Evolutionary conservation across 1,140 invertebrate species (phyloP).

Genomic region (Coptotermes formosanus): DNA sequence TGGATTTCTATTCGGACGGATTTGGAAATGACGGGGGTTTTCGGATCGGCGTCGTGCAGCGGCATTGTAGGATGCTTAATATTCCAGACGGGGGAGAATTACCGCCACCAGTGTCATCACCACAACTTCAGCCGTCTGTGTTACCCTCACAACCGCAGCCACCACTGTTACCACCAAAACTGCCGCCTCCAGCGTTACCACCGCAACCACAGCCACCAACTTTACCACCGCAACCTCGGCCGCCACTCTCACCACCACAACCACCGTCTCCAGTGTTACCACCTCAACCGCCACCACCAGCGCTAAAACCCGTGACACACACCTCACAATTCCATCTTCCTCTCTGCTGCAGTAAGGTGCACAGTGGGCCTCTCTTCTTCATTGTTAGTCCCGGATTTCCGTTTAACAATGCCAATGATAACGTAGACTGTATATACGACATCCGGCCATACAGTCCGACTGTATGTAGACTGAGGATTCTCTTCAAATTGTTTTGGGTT

Average conservation of each 20-base stretch:
- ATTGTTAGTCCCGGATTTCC: conserved; percentile 58
- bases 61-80: not conserved
- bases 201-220: not conserved
- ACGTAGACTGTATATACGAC: conserved; percentile 40
- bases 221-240: not conserved
- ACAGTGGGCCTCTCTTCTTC: conserved; percentile 50
- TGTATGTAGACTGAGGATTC: conserved; percentile 53
- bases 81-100: not conserved
- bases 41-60: not conserved
- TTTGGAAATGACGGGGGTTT: not conserved
- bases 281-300: not conserved
- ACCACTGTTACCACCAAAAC: too few relatives aligned
- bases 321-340: not conserved
- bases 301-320: not conserved
- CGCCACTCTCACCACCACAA: not conserved
- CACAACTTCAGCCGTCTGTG: too few relatives aligned
- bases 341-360: conserved; percentile 49
- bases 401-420: conserved; percentile 48
- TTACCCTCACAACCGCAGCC: too few relatives aligned
- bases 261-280: not conserved
- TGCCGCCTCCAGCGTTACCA: not conserved
- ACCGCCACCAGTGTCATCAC: not conserved
- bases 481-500: conserved; percentile 56
- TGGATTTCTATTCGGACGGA: not conserved
- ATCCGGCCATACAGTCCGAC: conserved; percentile 48